A percentile compares a stretch with the other conserved stretches of the same genome.
Evolutionary conservation across 1,140 invertebrate genomes (phyloP).

Genomic region (Drosophila nigromelanica): DNA sequence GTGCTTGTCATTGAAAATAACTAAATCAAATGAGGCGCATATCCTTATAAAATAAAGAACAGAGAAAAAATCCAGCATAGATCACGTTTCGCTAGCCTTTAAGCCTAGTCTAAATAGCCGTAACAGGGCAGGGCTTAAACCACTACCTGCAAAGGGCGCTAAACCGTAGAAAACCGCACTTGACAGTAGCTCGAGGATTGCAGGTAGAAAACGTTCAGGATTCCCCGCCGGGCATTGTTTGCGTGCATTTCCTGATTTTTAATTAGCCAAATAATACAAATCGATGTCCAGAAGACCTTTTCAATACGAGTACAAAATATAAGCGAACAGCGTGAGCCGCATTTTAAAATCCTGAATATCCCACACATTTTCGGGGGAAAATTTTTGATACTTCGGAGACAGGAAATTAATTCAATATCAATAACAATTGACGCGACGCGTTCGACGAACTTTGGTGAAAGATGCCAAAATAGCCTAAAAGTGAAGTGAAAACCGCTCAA

Average conservation of each 20-base stretch:
- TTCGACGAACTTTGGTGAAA: constrained; percentile 34
- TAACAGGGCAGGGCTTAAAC: constrained; percentile 11
- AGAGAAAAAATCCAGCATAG: neutral
- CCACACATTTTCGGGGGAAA: neutral
- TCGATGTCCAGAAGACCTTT: constrained; percentile 6
- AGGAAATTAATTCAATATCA: constrained; percentile 67
- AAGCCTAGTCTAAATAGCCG: constrained; percentile 15
- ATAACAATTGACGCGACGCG: constrained; percentile 30
- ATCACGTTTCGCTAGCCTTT: constrained; percentile 35
- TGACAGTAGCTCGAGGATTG: constrained; percentile 40
- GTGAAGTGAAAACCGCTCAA: constrained; percentile 42
- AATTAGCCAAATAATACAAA: constrained; percentile 59
- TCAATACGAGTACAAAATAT: neutral
- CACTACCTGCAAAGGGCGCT: constrained; percentile 55
- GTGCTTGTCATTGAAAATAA: constrained; percentile 47
- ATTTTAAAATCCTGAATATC: constrained; percentile 28
- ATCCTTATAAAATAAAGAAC: constrained; percentile 17
- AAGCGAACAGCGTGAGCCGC: constrained; percentile 43
- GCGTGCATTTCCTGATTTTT: constrained; percentile 68
- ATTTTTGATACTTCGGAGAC: constrained; percentile 2
- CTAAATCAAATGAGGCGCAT: constrained; percentile 45
- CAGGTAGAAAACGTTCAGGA: constrained; percentile 38
- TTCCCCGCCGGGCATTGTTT: constrained; percentile 44
- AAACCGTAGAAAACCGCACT: constrained; percentile 61
- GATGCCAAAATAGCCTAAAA: constrained; percentile 40